Evolutionary conservation across 2,797 vertebrate species (phyloP).

Genomic region (Cichlasoma orientale): DNA sequence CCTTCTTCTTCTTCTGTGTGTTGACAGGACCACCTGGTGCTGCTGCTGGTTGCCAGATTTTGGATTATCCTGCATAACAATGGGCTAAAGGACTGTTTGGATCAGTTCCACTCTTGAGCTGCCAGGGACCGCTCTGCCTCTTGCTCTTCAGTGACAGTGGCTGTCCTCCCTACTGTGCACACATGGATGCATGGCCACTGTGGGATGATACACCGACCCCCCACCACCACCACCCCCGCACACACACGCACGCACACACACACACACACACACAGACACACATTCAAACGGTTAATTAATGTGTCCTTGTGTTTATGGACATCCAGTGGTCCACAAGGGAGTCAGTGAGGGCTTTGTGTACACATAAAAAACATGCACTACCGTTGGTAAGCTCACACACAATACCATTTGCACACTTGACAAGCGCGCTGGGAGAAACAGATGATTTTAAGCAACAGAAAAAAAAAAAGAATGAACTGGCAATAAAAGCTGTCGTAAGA

Average conservation of each 20-base stretch:
- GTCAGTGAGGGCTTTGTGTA: slow-evolving; percentile 35
- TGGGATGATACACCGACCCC: slow-evolving; percentile 33
- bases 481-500: slow-evolving; percentile 45
- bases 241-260: not conserved
- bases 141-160: slow-evolving; percentile 67
- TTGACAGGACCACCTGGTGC: slow-evolving; percentile 72
- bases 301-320: slow-evolving; percentile 71
- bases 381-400: slow-evolving; percentile 6
- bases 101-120: slow-evolving; percentile 41
- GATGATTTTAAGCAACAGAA: slow-evolving; percentile 55
- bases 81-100: slow-evolving; percentile 66
- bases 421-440: slow-evolving; percentile 43
- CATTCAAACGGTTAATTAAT: slow-evolving; percentile 74
- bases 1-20: slow-evolving; percentile 57
- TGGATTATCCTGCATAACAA: slow-evolving; percentile 70
- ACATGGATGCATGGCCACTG: slow-evolving; percentile 56
- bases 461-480: slow-evolving; percentile 49
- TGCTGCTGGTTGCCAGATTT: slow-evolving; percentile 58
- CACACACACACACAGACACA: slow-evolving; percentile 18
- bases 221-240: not conserved
- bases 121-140: slow-evolving; percentile 56
- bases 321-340: slow-evolving; percentile 54
- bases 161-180: slow-evolving; percentile 36
- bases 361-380: slow-evolving; percentile 20
- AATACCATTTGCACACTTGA: slow-evolving; percentile 29